Conservation (phyloP, 2,888 invertebrate species). For the Agonopterix subpropinquella region DNA sequence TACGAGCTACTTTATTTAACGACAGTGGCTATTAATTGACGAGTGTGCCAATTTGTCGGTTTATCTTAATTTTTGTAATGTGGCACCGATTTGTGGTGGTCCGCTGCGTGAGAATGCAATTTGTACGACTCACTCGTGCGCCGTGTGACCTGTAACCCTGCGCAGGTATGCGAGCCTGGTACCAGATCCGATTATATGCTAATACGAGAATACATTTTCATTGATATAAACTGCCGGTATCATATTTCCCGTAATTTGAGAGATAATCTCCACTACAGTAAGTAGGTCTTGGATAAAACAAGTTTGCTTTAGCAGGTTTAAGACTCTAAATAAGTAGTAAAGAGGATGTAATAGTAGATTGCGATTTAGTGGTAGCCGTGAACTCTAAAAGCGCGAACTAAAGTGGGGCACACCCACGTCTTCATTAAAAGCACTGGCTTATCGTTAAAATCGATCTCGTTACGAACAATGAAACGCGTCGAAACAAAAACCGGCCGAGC, state of each 20-base stretch:
- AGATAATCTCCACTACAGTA: neutral
- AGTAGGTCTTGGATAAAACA: neutral
- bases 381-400: constrained; percentile 29
- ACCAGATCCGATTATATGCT: constrained; percentile 50
- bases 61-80: constrained; percentile 20
- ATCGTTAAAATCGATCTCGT: constrained; percentile 70
- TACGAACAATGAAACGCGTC: constrained; percentile 69
- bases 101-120: constrained; percentile 53
- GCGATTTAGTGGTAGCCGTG: constrained; percentile 10
- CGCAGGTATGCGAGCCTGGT: constrained; percentile 17
- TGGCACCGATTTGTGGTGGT: constrained; percentile 17
- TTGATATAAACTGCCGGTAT: constrained; percentile 30
- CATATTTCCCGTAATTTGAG: constrained; percentile 17
- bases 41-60: constrained; percentile 8
- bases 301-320: constrained; percentile 1
- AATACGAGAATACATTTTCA: constrained; percentile 42
- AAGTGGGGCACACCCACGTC: constrained; percentile 59
- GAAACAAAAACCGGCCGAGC: constrained; percentile 66
- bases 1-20: constrained; percentile 5
- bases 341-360: neutral
- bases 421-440: constrained; percentile 63
- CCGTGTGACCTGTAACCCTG: constrained; percentile 40
- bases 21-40: constrained; percentile 2
- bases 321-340: neutral
- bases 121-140: constrained; percentile 36